Conservation (phyloP, 1,140 invertebrate genomes). For the Bombus breviceps region DNA sequence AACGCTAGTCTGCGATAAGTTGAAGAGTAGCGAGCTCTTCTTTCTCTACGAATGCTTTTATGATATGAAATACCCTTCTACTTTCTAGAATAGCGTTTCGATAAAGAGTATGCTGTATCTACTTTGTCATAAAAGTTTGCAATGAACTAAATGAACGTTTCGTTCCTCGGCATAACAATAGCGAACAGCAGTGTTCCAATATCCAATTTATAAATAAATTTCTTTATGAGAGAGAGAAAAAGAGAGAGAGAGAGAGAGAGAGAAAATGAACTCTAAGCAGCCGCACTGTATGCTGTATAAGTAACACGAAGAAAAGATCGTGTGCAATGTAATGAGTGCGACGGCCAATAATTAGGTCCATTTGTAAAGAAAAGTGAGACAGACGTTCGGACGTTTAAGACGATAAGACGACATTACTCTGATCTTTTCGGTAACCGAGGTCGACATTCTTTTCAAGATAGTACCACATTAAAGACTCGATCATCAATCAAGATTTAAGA, state of each 20-base stretch:
- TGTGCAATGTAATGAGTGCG: background rate
- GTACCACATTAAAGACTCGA: conserved; percentile 22
- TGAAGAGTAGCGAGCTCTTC: too few species aligned
- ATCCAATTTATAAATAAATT: too few species aligned
- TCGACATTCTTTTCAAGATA: conserved; percentile 9
- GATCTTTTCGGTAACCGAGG: background rate
- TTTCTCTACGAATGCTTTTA: too few species aligned
- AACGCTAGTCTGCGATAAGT: too few species aligned
- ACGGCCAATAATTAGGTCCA: background rate
- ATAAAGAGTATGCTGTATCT: too few species aligned
- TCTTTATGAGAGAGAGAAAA: background rate
- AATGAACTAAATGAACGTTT: too few species aligned
- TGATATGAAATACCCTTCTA: too few species aligned
- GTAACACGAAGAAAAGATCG: background rate
- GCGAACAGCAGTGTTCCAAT: too few species aligned
- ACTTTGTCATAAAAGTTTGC: too few species aligned
- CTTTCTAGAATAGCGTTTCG: too few species aligned
- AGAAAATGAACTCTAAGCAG: background rate
- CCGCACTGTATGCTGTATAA: background rate
- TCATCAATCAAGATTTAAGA: conserved; percentile 50
- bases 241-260: background rate
- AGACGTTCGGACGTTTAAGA: conserved; percentile 16
- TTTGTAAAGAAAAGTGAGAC: conserved; percentile 18
- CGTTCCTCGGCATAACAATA: too few species aligned
- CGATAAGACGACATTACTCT: conserved; percentile 23